Conservation (phyloP, 2,113 vertebrate species). For the Dipodomys spectabilis region DNA sequence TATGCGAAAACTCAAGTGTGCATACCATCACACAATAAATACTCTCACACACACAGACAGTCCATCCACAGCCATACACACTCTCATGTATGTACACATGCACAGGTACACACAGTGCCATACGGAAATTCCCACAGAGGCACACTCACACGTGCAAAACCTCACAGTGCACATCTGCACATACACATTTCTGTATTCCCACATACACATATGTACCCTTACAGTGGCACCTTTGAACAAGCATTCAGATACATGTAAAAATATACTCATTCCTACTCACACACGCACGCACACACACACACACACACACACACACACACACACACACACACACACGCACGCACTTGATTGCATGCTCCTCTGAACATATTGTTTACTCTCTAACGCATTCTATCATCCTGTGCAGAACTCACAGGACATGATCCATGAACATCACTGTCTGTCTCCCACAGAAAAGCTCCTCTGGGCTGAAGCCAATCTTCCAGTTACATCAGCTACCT, state of each 20-base stretch:
- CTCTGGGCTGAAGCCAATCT: not conserved
- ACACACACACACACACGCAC: not conserved
- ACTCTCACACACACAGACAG: not conserved
- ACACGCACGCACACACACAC: not conserved
- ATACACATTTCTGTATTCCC: not conserved
- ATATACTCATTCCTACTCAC: not conserved
- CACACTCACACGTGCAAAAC: not conserved
- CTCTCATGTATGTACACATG: no score
- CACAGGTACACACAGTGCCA: not conserved
- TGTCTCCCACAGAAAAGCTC: not conserved
- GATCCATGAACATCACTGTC: fast-evolving
- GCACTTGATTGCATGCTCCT: not conserved
- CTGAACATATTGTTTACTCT: not conserved
- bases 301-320: not conserved
- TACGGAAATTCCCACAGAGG: not conserved
- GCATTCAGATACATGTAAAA: not conserved
- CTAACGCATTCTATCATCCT: not conserved
- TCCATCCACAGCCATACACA: not conserved
- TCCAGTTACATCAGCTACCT: not conserved
- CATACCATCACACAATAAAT: no score
- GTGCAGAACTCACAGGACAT: fast-evolving
- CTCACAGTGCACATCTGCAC: not conserved
- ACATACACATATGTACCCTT: not conserved
- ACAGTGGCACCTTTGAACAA: not conserved
- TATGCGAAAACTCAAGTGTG: not conserved